Evolutionary conservation across 2,888 invertebrate species (phyloP), one percentile per base, ranked within the genome.

Genomic region (Yponomeuta malinellus): DNA sequence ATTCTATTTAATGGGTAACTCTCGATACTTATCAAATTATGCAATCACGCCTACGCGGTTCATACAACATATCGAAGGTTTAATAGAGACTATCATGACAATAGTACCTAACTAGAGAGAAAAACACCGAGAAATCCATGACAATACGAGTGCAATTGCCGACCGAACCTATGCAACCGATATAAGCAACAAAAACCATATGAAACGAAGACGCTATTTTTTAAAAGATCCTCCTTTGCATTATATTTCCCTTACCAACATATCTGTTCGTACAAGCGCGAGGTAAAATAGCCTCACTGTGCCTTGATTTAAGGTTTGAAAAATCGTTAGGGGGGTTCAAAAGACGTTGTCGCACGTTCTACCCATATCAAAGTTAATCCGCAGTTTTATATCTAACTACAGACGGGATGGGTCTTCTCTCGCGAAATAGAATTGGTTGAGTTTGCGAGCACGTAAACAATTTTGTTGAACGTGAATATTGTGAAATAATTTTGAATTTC

Each of bases 301-400:
- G 2, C 52, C 52, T 59, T 59, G 52, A 59, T 15, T 59, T 59
- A 59, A 12, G 52, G 52, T 12, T 8, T 15, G 15, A 15, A 15
- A 59, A 3, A 12, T 59, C 52, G 52, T 59, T 15, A 59, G 15
- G 5, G 52, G 52, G 15, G 8, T 12, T 15, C 52, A 12, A 59
- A 15, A 59, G 15, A 65, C n/a, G 65, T 29, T 33, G 33, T 33
- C 65, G 65, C 33, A 23, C 33, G 65, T 65, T 31, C 31, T 12
- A 65, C 65, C 65, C 71, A 73, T 71, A 71, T 73, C 69, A 73
- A 71, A 29, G 29, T 29, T 65, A 65, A 65, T 65, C 65, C 65
- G 31, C 65, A 6, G 33, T 65, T 65, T 65, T 65, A 65, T 65
- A 59, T 59, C 52, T 59, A 59, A 59, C 52, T 12, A 59, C 52